These are phyloP conservation scores for Callinectes sapidus DNA, from an alignment of 2,888 invertebrate species.

Conservation along the genomic window DNA sequence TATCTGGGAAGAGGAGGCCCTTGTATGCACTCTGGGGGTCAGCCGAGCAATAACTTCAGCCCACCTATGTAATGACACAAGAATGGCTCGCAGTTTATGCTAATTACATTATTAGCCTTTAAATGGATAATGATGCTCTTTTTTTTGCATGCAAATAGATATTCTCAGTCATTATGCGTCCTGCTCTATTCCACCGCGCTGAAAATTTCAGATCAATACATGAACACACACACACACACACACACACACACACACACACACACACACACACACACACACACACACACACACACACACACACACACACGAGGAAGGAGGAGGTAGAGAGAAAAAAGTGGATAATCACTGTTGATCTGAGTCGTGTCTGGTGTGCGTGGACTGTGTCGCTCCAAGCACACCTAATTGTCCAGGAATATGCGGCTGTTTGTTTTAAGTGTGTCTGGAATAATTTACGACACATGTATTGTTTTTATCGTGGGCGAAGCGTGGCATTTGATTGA, in stretches of 20 bases:
- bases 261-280: not conserved
- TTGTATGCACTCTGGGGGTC: conserved; percentile 23
- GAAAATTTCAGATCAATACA: conserved; percentile 35
- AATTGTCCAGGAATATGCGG: not conserved
- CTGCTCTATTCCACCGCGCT: conserved; percentile 30
- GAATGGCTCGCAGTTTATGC: conserved; percentile 31
- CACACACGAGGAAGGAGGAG: not conserved
- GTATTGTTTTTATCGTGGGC: not conserved
- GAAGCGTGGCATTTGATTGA: conserved; percentile 2
- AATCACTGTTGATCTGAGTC: not conserved
- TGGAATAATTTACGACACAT: not conserved
- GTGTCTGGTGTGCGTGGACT: not conserved
- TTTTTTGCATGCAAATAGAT: conserved; percentile 50
- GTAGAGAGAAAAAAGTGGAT: not conserved
- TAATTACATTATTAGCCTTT: conserved; percentile 57
- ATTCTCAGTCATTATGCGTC: conserved; percentile 32
- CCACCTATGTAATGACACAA: conserved; percentile 46
- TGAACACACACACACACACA: not conserved
- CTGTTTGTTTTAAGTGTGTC: not conserved
- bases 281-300: not conserved
- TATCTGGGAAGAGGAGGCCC: not conserved
- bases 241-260: conserved; percentile 21
- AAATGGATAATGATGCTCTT: conserved; percentile 45
- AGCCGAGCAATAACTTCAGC: conserved; percentile 36
- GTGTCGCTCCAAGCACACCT: not conserved